These are phyloP conservation scores for Acanthoscelides obtectus DNA, from an alignment of 2,888 invertebrate species.

Conservation along the genomic window DNA sequence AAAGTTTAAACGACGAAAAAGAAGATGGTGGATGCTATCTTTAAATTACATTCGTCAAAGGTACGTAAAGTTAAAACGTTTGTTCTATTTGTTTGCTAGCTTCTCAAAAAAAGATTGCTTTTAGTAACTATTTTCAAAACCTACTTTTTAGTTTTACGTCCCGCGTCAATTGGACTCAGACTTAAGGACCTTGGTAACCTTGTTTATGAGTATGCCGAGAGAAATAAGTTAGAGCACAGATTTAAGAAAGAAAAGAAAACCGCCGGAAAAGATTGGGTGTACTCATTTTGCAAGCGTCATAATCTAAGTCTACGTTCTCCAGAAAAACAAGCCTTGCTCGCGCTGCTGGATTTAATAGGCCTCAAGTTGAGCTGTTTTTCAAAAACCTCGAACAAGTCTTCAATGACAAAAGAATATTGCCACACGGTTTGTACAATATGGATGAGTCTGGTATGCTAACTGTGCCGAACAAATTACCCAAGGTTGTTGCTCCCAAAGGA, in stretches of 20 bases:
- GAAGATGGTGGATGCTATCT: no score
- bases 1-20: no score
- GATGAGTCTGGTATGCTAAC: neutral
- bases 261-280: neutral
- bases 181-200: no score
- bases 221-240: neutral
- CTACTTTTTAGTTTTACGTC: no score
- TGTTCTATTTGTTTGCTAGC: no score
- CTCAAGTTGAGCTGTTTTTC: neutral
- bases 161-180: no score
- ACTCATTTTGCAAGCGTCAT: neutral
- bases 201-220: neutral
- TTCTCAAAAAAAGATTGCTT: no score
- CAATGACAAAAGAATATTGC: neutral
- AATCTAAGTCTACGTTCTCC: neutral
- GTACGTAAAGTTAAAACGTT: no score
- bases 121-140: no score
- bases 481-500: constrained; percentile 5
- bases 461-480: neutral
- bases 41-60: no score
- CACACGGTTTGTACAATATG: neutral
- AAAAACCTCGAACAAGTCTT: neutral
- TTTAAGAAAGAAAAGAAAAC: neutral
- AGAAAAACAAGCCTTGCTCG: neutral
- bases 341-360: neutral